These are phyloP conservation scores for Saguinus oedipus DNA, from an alignment of 2,797 vertebrate genomes.

Conservation along the genomic window DNA sequence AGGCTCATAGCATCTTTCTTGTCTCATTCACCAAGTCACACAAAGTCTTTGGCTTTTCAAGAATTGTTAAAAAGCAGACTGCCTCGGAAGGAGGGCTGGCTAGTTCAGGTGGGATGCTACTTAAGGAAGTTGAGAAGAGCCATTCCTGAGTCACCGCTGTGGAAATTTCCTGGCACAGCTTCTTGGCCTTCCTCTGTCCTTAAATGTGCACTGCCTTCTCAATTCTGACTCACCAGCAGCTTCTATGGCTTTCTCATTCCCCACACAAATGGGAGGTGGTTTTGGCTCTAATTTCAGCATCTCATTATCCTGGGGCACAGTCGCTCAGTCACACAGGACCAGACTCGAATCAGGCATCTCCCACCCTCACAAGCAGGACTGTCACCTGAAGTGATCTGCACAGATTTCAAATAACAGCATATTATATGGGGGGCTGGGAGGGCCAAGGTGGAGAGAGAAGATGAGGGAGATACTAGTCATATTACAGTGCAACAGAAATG, in stretches of 20 bases:
- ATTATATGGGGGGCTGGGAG: not conserved
- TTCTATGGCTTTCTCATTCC: not conserved
- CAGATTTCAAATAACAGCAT: accelerated
- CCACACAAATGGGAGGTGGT: constrained; percentile 42
- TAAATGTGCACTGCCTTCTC: not conserved
- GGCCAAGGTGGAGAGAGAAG: accelerated
- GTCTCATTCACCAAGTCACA: accelerated
- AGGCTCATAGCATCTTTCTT: not conserved
- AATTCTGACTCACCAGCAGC: not conserved
- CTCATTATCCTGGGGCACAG: not conserved
- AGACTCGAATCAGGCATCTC: not conserved
- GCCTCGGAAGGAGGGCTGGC: not conserved
- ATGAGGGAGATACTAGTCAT: accelerated
- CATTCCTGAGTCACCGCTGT: not conserved
- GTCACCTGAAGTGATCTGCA: accelerated
- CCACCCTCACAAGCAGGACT: not conserved
- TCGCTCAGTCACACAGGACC: not conserved
- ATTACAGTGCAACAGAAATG: accelerated
- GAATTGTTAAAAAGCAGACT: not conserved
- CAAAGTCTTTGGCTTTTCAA: not conserved
- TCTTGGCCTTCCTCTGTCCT: not conserved
- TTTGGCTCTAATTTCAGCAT: constrained; percentile 45
- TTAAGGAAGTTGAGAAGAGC: not conserved
- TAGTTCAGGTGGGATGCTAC: not conserved
- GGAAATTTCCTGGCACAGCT: not conserved